Evolutionary conservation across 2,797 vertebrate species (phyloP), one percentile per base, ranked within the genome.

Genomic region (Myotis planiceps): DNA sequence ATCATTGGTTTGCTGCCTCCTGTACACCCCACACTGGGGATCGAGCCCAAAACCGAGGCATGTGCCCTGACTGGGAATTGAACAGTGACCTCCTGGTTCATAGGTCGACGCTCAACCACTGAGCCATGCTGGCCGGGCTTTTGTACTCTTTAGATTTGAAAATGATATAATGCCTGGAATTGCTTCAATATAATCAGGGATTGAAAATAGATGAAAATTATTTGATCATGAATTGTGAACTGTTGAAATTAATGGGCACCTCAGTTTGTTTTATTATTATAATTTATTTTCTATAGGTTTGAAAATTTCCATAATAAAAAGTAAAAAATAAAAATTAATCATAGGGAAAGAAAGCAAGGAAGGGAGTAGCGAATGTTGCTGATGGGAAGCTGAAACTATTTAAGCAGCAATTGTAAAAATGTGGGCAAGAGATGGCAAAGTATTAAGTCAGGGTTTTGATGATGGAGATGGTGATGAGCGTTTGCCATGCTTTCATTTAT

Each of bases 251-350:
- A 45, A 47, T 74, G 58, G 37, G 49, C 13, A 49, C 15, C 14
- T 65, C 29, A 55, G 34, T 34, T 93, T 63, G 15, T 55, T 84
- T 88, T 88, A 87, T 47, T 74, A 74, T 82, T 78, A 65, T 65
- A 60, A 32, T 72, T 58, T 75, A 9, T 65, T 47, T 95, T 84
- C 45, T 83, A 53, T 47, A 78, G 32, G 9, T 78, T 85, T 95
- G 13, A 91, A 91, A 89, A 53, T 23, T 83, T 94, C 27, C 3
- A 76, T 55, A 42, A 85, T 47, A 65, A 63, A 94, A 83, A 90
- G 10, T 32, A 9, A 65, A 96, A 87, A 55, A 14, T 23, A 47
- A 83, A 51, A 51, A 53, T 69, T 65, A 74, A 21, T 34, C 29
- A 72, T 9, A 63, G 34, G 32, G 2, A 78, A 93, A 25, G 15